A percentile compares a stretch with the other conserved stretches of the same genome.
phyloP scores from a whole-genome alignment of 2,113 vertebrate species.

The Circaetus cinerascens region DNA sequence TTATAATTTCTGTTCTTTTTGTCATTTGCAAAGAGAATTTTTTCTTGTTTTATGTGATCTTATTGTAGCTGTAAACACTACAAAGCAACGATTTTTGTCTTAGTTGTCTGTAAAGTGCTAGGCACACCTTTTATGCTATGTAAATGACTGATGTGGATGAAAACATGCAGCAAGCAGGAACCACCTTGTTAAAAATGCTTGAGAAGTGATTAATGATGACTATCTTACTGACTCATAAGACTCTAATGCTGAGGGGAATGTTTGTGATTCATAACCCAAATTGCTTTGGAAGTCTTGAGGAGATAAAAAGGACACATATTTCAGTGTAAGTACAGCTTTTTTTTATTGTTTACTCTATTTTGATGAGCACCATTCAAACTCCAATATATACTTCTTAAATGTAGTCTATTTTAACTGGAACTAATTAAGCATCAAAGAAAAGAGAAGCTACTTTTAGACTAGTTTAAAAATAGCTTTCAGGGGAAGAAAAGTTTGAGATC shows the following conservation, averaged over 20 bases:
- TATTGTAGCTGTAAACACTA: neutral
- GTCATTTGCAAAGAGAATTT: neutral
- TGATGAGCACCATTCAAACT: neutral
- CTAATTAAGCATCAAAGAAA: neutral
- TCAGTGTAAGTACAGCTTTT: neutral
- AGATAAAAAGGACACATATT: neutral
- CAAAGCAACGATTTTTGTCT: neutral
- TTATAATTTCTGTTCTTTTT: neutral
- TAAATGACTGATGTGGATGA: conserved; percentile 9
- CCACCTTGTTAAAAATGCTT: conserved; percentile 27
- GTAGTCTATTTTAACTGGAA: neutral
- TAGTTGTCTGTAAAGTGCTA: neutral
- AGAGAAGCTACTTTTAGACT: neutral
- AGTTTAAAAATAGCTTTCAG: conserved; percentile 3
- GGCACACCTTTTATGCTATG: neutral
- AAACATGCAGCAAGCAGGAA: conserved; percentile 39
- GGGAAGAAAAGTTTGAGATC: neutral
- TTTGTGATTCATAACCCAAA: conserved; percentile 26
- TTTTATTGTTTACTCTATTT: neutral
- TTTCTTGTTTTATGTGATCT: neutral
- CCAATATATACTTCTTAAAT: neutral
- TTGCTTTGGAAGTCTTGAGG: neutral
- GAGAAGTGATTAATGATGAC: conserved; percentile 47
- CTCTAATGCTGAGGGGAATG: conserved; percentile 15
- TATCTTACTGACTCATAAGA: conserved; percentile 28